Base-by-base conservation (phyloP, 2,888 invertebrate species). In the Euzetes globulus region DNA sequence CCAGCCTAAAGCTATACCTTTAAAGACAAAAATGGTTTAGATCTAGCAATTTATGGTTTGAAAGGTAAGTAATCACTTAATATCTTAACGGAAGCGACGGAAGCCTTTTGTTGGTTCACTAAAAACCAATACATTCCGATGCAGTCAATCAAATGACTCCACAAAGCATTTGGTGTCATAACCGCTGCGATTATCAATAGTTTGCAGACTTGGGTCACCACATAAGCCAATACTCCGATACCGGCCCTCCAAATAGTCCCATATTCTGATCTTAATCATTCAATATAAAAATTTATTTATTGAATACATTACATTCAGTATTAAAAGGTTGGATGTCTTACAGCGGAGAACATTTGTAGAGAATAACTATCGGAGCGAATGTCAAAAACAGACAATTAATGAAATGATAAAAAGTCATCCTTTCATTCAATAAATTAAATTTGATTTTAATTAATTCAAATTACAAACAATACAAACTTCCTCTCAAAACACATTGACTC, bases 321-420 rank as follows among this genome's bases (percentile, higher is more conserved):
- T 58, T 22, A 58, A 58, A 22, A 11, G 3, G 22, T 58, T 17
- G 6, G n/a, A 65, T 5, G 11, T 65, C 76, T 76, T 75, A 76
- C 76, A 76, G 45, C 9, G 71, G n/a, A 4, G 76, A 75, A 68
- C 72, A 76, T 27, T 75, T 75, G 22, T 76, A 76, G 1, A 76
- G 41, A 5, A 76, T 50, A 37, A 76, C 50, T n/a, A 71, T 41
- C 19, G 76, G 76, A 19, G 58, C 72, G 60, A 76, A 76, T 33
- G 74, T 76, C 15, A 76, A 33, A 4, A 72, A 52, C 19, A 76
- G 15, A 75, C 76, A 76, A 52, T 76, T 76, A 17, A 76, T 52
- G 22, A 76, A 76, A 47, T 76, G 74, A 75, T 76, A 76, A 29
- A 76, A 75, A 72, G 75, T 76, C 76, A 86, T 87, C 15, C 1